Base-by-base conservation (phyloP, 2,113 vertebrate genomes). In the Austrofundulus limnaeus region DNA sequence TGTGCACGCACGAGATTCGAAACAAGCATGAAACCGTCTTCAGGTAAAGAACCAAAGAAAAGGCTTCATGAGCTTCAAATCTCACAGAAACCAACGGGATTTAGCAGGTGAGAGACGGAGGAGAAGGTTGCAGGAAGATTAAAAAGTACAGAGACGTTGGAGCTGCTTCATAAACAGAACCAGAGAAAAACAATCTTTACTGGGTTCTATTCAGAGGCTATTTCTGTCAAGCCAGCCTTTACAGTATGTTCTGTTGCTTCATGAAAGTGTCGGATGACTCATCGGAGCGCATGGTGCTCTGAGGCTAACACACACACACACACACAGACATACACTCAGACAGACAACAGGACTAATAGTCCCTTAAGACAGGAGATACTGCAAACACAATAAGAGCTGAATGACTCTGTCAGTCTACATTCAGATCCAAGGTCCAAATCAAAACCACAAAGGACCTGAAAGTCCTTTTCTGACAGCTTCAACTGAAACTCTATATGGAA, bases 231-330 rank as follows among this genome's bases (percentile, higher is more conserved):
- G 42, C 48, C 0, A 21, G 48, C 58, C 28, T 16, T 39, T 8
- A 20, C 51, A 39, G 28, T 45, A 10, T 53, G 64, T 57, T 59
- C 60, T n/a, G 34, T 19, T 50, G 52, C 46, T 60, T 51, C 43
- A 59, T 34, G 41, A 64, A 66, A 61, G 39, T 19, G 43, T 10
- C 55, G 54, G 41, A 41, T 77, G 69, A 85, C 19, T 80, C 83
- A 85, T 46, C 17, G 2, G 5, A 20, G 45, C 3, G 39, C 60
- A 41, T 38, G 11, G 25, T 19, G 43, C 70, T 56, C n/a, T n/a
- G n/a, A n/a, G 28, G 28, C 47, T 55, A n/a, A n/a, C n/a, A n/a
- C n/a, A n/a, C n/a, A n/a, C 46, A 56, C 6, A 41, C 46, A 46
- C 55, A 58, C 61, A 50, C 16, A 63, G 15, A n/a, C n/a, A n/a